Conservation (phyloP, 2,113 vertebrate genomes). For the Neotoma lepida region DNA sequence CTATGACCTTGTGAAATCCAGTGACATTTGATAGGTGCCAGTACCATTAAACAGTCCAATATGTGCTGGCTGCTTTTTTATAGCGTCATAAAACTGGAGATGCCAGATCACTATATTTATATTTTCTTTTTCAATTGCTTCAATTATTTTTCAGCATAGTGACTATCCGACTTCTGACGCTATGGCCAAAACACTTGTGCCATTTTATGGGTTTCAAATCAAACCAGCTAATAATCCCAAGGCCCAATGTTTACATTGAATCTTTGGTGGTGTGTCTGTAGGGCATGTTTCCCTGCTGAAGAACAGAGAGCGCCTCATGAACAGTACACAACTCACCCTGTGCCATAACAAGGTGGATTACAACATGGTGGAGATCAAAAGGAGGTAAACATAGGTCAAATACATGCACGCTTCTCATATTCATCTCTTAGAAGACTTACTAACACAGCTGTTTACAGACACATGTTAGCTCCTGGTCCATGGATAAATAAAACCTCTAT, state of each 20-base stretch:
- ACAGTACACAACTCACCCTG: not conserved
- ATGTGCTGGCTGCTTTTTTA: slow-evolving; percentile 62
- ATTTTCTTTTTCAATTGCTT: slow-evolving; percentile 65
- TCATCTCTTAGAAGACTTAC: not conserved
- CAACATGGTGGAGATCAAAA: not conserved
- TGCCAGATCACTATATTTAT: slow-evolving; percentile 60
- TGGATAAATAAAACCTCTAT: not conserved
- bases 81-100: slow-evolving; percentile 66
- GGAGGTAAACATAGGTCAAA: not conserved
- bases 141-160: slow-evolving; percentile 18
- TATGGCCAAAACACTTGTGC: slow-evolving; percentile 24
- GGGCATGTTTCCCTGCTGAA: not conserved
- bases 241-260: slow-evolving; percentile 52
- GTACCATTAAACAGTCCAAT: slow-evolving; percentile 53
- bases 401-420: not conserved
- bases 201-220: slow-evolving; percentile 60
- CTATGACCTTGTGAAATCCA: slow-evolving; percentile 64
- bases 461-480: not conserved
- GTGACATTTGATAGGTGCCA: slow-evolving; percentile 75
- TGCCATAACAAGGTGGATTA: not conserved
- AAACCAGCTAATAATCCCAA: slow-evolving; percentile 60
- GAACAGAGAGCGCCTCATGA: slow-evolving; percentile 52
- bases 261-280: slow-evolving; percentile 45
- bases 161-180: slow-evolving; percentile 52
- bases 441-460: not conserved